phyloP scores from a whole-genome alignment of 2,113 vertebrate species.

The Oophaga pumilio region DNA sequence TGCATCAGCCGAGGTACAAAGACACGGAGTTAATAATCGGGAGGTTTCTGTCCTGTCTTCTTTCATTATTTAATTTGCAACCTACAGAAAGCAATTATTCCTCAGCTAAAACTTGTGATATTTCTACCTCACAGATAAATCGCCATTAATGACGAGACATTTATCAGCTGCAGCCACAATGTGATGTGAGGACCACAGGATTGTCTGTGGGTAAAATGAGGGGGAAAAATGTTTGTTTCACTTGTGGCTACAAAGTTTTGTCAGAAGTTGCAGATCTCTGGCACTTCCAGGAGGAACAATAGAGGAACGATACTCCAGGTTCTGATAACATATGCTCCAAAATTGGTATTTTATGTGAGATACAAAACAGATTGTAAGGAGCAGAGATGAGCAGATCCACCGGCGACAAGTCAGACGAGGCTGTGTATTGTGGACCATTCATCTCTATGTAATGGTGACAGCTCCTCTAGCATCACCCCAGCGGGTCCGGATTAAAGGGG shows the following conservation, averaged over 20 bases:
- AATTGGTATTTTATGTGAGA: no score
- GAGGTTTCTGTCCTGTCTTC: slow-evolving; percentile 44
- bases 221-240: neutral
- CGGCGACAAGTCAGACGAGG: no score
- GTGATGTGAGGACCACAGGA: neutral
- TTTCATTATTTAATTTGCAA: slow-evolving; percentile 49
- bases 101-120: neutral
- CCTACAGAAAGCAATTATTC: slow-evolving; percentile 45
- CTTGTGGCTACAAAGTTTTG: no score
- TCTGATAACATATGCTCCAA: no score
- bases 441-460: no score
- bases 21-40: slow-evolving; percentile 22
- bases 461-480: no score
- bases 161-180: neutral
- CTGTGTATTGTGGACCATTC: no score
- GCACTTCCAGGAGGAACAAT: no score
- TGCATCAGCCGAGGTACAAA: neutral
- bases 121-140: slow-evolving; percentile 23
- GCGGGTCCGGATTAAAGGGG: no score
- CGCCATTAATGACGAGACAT: neutral
- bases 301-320: no score
- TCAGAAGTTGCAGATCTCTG: neutral
- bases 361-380: no score
- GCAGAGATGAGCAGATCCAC: no score
- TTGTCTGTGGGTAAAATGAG: neutral